Conservation (phyloP, 2,888 invertebrate species). For the Chelonus formosanus region DNA sequence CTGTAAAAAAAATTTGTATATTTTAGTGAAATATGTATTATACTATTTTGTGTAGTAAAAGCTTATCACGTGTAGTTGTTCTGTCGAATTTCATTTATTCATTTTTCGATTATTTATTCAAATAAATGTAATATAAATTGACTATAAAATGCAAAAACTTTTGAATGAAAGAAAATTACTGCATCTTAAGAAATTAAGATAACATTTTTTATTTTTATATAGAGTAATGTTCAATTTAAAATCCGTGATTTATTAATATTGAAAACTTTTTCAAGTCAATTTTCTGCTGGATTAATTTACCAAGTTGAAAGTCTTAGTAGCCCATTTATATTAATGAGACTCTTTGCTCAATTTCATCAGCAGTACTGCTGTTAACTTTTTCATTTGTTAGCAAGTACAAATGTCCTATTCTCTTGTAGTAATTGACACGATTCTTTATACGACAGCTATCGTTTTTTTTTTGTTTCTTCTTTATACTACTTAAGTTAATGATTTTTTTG, state of each 20-base stretch:
- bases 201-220: no score
- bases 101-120: no score
- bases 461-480: conserved; percentile 3
- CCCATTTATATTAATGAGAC: conserved; percentile 52
- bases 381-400: conserved; percentile 14
- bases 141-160: no score
- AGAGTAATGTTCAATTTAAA: no score
- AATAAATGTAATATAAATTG: no score
- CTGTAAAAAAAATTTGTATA: no score
- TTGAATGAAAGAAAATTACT: no score
- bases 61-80: no score
- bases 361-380: conserved; percentile 27
- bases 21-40: no score
- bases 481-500: conserved; percentile 24
- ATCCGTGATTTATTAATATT: not conserved
- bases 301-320: conserved; percentile 45
- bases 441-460: conserved; percentile 14
- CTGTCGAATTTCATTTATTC: no score
- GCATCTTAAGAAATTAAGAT: no score
- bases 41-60: no score
- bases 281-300: conserved; percentile 45
- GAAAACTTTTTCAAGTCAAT: not conserved
- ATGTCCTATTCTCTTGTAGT: conserved; percentile 2
- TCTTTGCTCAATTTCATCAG: conserved; percentile 36
- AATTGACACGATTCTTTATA: not conserved